phyloP scores from a whole-genome alignment of 2,888 invertebrate genomes.

The Rhaphigaster nebulosa region DNA sequence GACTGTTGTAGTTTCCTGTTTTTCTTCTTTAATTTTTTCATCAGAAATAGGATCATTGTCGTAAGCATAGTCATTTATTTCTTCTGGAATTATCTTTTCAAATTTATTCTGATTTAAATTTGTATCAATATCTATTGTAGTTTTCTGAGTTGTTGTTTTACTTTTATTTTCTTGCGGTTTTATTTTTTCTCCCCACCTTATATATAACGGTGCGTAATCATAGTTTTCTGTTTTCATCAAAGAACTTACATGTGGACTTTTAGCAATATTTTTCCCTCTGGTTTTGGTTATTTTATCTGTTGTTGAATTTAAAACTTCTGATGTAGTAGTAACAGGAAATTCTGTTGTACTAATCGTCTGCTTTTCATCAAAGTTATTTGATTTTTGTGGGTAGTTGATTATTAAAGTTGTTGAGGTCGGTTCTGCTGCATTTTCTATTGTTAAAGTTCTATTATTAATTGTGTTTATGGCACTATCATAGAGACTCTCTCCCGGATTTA shows the following conservation, averaged over 20 bases:
- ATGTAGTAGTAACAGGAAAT: conserved; percentile 51
- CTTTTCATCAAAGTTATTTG: background rate
- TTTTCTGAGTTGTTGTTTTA: conserved; percentile 62
- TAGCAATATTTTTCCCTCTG: conserved; percentile 45
- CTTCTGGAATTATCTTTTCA: background rate
- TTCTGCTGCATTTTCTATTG: conserved; percentile 56
- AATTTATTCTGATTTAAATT: background rate
- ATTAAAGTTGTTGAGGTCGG: conserved; percentile 54
- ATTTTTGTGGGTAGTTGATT: conserved; percentile 17
- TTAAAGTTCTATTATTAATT: conserved; percentile 19
- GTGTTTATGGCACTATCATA: conserved; percentile 53
- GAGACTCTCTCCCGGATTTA: conserved; percentile 41
- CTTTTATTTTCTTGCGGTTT: conserved; percentile 52
- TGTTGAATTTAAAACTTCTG: conserved; percentile 52
- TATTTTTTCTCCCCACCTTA: conserved; percentile 62
- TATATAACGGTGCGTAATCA: conserved; percentile 61
- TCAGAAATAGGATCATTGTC: background rate
- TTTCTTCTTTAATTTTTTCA: conserved; percentile 59
- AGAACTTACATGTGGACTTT: conserved; percentile 50
- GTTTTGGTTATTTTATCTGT: conserved; percentile 37
- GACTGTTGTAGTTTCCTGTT: conserved; percentile 47
- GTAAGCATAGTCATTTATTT: conserved; percentile 20
- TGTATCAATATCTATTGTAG: background rate
- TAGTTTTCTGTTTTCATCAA: conserved; percentile 42
- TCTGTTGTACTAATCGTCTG: conserved; percentile 38